Evolutionary conservation across 2,797 vertebrate species (phyloP).

Genomic region (Hypotaenidia philippensis): DNA sequence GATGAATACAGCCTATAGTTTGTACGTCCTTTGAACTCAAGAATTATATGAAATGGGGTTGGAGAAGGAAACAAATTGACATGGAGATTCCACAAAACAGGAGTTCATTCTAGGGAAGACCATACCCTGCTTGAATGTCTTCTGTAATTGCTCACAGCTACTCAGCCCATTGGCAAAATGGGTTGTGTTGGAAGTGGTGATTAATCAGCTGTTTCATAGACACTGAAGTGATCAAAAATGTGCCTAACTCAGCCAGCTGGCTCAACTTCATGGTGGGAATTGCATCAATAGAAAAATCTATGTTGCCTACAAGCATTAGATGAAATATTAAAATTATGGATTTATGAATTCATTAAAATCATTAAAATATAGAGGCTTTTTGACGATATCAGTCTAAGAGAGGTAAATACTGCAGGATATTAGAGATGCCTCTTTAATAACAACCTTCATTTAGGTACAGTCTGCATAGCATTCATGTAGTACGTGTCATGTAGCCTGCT

Average conservation of each 20-base stretch:
- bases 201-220: background rate
- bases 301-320: background rate
- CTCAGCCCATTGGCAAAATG: background rate
- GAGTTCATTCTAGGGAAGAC: background rate
- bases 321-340: background rate
- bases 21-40: background rate
- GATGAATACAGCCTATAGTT: background rate
- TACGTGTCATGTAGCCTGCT: background rate
- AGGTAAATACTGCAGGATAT: background rate
- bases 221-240: background rate
- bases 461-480: background rate
- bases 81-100: background rate
- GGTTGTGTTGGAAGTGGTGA: background rate
- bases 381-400: background rate
- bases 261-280: background rate
- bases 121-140: background rate
- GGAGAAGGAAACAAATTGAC: background rate
- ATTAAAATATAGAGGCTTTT: background rate
- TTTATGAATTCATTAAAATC: background rate
- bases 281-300: background rate
- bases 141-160: background rate
- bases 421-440: background rate
- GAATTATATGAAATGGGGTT: background rate
- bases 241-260: background rate
- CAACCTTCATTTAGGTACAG: background rate